phyloP scores from a whole-genome alignment of 2,797 vertebrate genomes.

The Betta splendens region DNA sequence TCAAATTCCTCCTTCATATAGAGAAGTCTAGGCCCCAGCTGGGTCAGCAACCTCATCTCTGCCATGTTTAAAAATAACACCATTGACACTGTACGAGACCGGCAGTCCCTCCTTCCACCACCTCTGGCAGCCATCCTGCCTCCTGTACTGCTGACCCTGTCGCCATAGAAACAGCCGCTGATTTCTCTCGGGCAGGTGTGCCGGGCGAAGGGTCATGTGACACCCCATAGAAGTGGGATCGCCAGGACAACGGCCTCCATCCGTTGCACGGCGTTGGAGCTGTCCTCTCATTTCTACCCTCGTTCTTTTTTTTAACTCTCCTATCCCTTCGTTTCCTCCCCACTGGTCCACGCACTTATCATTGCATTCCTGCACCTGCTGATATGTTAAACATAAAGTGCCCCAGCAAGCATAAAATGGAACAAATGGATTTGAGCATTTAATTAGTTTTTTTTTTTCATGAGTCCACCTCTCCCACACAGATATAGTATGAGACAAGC shows the following conservation, averaged over 20 bases:
- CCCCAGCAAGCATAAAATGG: slow-evolving; percentile 35
- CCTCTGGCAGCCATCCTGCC: slow-evolving; percentile 75
- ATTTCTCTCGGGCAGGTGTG: slow-evolving; percentile 85
- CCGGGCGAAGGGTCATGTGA: slow-evolving; percentile 85
- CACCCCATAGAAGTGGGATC: slow-evolving; percentile 75
- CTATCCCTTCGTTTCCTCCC: slow-evolving; percentile 1
- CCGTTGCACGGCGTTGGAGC: slow-evolving; percentile 67
- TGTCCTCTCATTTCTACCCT: slow-evolving; percentile 39
- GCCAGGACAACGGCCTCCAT: slow-evolving; percentile 76
- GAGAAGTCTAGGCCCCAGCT: slow-evolving; percentile 31
- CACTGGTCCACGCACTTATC: slow-evolving; percentile 36
- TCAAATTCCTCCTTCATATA: slow-evolving; percentile 23
- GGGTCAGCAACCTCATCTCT: slow-evolving; percentile 55
- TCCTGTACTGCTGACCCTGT: slow-evolving; percentile 82
- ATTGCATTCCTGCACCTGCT: slow-evolving; percentile 26
- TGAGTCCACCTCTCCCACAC: slow-evolving; percentile 15
- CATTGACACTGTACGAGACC: slow-evolving; percentile 57
- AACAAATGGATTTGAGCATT: slow-evolving; percentile 42
- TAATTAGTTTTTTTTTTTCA: slow-evolving; percentile 23
- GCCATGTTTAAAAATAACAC: slow-evolving; percentile 77
- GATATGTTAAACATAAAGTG: slow-evolving; percentile 25
- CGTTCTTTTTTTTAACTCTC: slow-evolving; percentile 39
- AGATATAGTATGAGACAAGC: slow-evolving; percentile 31
- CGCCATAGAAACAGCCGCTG: slow-evolving; percentile 83
- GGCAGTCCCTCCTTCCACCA: slow-evolving; percentile 70